Percentiles rank a stretch among this genome's conserved stretches.
Evolutionary conservation across 2,888 invertebrate species (phyloP).

Genomic region (Diadegma fenestrale): DNA sequence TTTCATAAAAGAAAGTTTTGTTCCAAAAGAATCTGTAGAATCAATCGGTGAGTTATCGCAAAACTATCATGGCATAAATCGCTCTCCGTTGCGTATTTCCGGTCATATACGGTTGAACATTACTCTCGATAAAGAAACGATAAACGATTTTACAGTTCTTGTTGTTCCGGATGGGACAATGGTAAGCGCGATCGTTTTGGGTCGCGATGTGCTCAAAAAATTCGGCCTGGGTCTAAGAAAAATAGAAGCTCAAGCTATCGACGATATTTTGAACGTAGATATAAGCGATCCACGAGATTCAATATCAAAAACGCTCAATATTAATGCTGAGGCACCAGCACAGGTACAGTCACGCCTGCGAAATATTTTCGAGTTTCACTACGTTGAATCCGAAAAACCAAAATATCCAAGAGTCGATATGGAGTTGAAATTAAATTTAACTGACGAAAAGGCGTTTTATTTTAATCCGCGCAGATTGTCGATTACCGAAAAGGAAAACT

Average conservation of each 20-base stretch:
- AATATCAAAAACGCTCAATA: constrained; percentile 30
- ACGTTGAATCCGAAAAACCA: constrained; percentile 44
- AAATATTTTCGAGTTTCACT: constrained; percentile 48
- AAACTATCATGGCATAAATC: constrained; percentile 54
- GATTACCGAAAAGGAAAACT: constrained; percentile 54
- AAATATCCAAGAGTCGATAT: constrained; percentile 55
- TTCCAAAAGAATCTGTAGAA: constrained; percentile 47
- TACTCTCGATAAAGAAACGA: constrained; percentile 26
- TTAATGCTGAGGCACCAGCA: constrained; percentile 38
- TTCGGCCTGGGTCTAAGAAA: constrained; percentile 48
- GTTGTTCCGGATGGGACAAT: constrained; percentile 62
- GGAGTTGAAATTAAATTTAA: constrained; percentile 52
- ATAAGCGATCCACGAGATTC: constrained; percentile 7
- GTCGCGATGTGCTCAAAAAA: constrained; percentile 51
- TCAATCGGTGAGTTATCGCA: not conserved
- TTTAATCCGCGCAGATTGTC: constrained; percentile 60
- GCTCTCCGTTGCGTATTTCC: constrained; percentile 27
- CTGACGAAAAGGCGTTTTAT: constrained; percentile 53
- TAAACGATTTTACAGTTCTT: constrained; percentile 31
- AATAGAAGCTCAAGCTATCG: constrained; percentile 16
- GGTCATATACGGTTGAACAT: constrained; percentile 51
- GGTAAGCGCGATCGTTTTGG: constrained; percentile 48
- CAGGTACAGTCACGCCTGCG: constrained; percentile 23
- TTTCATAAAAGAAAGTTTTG: constrained; percentile 56
- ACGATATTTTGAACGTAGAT: constrained; percentile 55